phyloP scores from a whole-genome alignment of 2,113 vertebrate species.

The Brienomyrus longianalis region DNA sequence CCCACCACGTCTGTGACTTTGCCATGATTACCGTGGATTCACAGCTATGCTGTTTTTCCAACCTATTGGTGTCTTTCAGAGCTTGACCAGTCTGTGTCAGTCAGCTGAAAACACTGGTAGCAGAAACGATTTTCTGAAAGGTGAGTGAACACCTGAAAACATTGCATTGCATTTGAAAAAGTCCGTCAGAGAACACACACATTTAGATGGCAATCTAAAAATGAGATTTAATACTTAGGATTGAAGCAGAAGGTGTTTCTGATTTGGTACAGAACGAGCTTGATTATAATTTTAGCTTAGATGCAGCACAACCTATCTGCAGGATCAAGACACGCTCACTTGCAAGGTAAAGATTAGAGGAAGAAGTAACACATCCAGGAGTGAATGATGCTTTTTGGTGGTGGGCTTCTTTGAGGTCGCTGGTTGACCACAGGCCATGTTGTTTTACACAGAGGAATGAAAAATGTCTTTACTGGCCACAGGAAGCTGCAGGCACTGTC shows the following conservation, averaged over 20 bases:
- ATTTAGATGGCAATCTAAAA: neutral
- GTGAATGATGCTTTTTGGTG: neutral
- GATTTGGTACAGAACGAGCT: neutral
- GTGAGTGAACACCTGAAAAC: neutral
- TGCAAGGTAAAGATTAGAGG: neutral
- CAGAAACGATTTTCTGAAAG: neutral
- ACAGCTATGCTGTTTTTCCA: neutral
- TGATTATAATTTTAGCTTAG: neutral
- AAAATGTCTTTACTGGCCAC: neutral
- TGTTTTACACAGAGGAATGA: neutral
- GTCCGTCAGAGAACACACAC: neutral
- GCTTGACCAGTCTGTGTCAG: neutral
- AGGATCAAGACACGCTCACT: neutral
- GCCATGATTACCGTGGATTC: neutral
- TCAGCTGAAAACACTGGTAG: neutral
- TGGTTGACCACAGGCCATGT: neutral
- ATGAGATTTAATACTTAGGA: neutral
- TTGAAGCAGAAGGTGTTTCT: neutral
- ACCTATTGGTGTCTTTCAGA: neutral
- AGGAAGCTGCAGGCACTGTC: neutral
- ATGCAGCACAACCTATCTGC: neutral
- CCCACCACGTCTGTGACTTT: neutral
- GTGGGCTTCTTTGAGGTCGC: neutral
- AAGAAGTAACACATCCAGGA: neutral
- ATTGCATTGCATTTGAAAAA: neutral